A percentile compares a stretch with the other conserved stretches of the same genome.
These are phyloP conservation scores for Meandrina meandrites DNA, from an alignment of 92 coral and sea anemone genomes.

Conservation along the genomic window DNA sequence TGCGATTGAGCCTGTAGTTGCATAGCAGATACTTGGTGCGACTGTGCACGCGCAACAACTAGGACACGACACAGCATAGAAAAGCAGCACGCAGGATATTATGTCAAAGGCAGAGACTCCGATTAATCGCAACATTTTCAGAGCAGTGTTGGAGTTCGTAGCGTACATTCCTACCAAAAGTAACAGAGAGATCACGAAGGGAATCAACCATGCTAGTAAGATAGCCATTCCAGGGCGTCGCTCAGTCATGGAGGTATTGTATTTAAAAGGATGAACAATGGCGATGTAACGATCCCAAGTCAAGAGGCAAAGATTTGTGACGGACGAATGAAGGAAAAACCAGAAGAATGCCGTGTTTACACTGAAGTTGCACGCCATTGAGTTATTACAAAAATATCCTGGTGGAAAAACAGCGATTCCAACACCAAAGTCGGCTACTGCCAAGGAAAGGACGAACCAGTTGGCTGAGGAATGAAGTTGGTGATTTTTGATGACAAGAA, in stretches of 20 bases:
- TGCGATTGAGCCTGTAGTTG: background rate
- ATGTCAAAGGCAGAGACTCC: constrained; percentile 6
- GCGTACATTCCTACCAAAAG: constrained; percentile 11
- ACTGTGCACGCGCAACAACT: background rate
- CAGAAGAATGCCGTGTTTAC: background rate
- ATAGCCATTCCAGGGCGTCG: constrained; percentile 1
- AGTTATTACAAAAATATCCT: background rate
- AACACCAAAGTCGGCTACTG: constrained; percentile 23
- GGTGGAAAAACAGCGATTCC: constrained; percentile 8
- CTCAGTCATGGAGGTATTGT: background rate
- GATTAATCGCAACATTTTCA: background rate
- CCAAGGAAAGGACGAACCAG: constrained; percentile 24
- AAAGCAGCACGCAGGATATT: background rate
- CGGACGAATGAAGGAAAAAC: constrained; percentile 25
- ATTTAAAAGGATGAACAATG: constrained; percentile 18
- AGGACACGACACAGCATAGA: background rate
- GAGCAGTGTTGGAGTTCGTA: background rate
- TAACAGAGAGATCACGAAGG: background rate
- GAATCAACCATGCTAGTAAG: constrained; percentile 1
- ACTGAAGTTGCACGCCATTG: background rate
- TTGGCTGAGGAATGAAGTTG: constrained; percentile 16
- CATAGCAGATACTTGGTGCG: background rate
- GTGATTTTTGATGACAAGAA: constrained; percentile 2
- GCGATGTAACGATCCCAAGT: constrained; percentile 28
- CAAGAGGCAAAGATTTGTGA: constrained; percentile 12